Evolutionary conservation across 2,113 vertebrate genomes (phyloP).

Genomic region (Ellobius talpinus): DNA sequence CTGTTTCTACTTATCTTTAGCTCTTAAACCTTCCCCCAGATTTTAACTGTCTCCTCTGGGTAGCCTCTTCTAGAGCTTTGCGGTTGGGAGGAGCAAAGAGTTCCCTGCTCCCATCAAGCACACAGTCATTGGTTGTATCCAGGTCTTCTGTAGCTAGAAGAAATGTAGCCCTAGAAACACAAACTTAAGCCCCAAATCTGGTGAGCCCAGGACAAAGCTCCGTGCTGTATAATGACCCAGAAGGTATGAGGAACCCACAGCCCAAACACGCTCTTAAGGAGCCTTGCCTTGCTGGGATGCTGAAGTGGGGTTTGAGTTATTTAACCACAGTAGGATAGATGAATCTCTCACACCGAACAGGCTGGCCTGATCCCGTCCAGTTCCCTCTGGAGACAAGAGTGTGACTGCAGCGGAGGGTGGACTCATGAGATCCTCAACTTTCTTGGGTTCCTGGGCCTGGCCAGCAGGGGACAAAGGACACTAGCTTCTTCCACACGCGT

Average conservation of each 20-base stretch:
- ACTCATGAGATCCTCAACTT: not conserved
- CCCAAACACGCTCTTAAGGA: not conserved
- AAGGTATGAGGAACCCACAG: not conserved
- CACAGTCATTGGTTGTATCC: no score
- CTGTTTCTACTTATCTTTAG: conserved; percentile 74
- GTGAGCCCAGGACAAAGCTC: not conserved
- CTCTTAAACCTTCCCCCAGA: conserved; percentile 35
- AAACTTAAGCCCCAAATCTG: not conserved
- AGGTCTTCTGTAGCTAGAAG: not conserved
- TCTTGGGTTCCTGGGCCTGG: not conserved
- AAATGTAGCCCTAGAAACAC: not conserved
- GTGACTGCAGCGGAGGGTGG: not conserved
- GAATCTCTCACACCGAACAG: not conserved
- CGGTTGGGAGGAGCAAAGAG: not conserved
- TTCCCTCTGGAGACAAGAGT: not conserved
- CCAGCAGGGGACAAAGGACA: not conserved
- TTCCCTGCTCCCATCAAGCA: not conserved
- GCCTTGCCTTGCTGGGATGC: not conserved
- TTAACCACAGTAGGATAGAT: not conserved
- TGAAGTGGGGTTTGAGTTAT: not conserved
- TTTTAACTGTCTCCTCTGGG: conserved; percentile 52
- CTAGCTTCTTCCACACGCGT: conserved; percentile 76
- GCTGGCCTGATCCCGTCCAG: not conserved
- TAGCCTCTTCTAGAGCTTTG: conserved; percentile 19
- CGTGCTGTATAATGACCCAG: not conserved